Conservation (phyloP, 2,797 vertebrate genomes). For the Varecia variegata region DNA sequence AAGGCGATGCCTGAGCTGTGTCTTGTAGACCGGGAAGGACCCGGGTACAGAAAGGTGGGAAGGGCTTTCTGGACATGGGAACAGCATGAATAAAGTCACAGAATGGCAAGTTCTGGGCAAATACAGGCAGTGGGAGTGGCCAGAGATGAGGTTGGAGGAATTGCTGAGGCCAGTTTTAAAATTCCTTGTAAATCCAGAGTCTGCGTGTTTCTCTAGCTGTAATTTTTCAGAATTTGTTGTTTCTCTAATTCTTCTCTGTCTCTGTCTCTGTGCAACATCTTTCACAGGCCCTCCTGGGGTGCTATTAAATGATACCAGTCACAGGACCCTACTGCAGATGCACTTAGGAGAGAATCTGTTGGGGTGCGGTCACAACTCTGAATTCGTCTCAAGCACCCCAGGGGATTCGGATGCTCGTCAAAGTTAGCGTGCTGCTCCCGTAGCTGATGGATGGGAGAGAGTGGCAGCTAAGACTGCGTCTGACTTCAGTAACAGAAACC, state of each 20-base stretch:
- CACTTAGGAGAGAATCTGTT: not conserved
- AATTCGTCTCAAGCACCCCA: not conserved
- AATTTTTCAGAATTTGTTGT: not conserved
- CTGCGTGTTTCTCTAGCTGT: not conserved
- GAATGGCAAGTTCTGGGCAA: not conserved
- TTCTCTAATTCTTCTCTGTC: not conserved
- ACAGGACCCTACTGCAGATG: not conserved
- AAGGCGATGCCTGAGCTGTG: not conserved
- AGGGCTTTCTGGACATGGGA: not conserved
- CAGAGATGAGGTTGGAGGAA: not conserved
- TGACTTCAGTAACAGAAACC: not conserved
- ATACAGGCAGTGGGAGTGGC: not conserved
- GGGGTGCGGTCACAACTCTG: not conserved
- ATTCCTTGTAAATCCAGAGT: not conserved
- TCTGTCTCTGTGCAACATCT: no score
- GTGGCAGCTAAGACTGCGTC: not conserved
- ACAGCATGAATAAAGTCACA: not conserved
- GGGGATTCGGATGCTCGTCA: not conserved
- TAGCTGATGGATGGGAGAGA: not conserved
- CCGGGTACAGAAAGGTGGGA: not conserved
- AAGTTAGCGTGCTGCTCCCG: not conserved
- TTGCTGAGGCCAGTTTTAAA: not conserved
- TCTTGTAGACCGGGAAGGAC: not conserved
- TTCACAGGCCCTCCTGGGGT: not conserved
- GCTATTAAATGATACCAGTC: not conserved